Conservation (phyloP, 1,140 invertebrate species). For the Heliconius nattereri region DNA sequence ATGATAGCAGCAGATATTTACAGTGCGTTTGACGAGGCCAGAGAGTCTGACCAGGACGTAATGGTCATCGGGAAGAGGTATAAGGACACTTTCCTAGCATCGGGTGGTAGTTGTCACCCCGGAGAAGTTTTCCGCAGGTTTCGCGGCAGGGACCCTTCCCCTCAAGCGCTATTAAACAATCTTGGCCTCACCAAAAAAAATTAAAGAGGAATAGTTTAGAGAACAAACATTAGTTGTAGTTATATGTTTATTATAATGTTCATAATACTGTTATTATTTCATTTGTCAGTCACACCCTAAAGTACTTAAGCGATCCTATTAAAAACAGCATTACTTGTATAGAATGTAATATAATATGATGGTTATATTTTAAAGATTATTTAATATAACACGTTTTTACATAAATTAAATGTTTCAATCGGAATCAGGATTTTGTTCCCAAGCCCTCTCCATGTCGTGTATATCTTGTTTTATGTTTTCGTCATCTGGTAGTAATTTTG, state of each 20-base stretch:
- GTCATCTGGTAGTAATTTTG: constrained; percentile 82
- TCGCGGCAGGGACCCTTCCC: constrained; percentile 93
- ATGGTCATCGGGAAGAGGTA: constrained; percentile 86
- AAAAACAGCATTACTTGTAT: background rate
- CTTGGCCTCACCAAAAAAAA: constrained; percentile 80
- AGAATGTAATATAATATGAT: background rate
- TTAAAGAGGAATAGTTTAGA: constrained; percentile 55
- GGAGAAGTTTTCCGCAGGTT: constrained; percentile 94
- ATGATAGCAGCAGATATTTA: constrained; percentile 95
- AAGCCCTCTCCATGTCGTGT: constrained; percentile 76
- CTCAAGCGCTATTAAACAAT: constrained; percentile 88
- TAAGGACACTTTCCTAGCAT: constrained; percentile 91
- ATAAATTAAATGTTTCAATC: constrained; percentile 43
- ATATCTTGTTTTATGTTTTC: constrained; percentile 76
- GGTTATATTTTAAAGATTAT: background rate
- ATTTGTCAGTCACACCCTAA: background rate
- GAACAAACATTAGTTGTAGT: background rate
- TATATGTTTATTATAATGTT: constrained; percentile 35
- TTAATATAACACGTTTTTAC: background rate
- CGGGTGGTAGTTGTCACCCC: constrained; percentile 89
- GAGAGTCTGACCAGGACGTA: constrained; percentile 79
- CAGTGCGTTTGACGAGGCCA: constrained; percentile 89
- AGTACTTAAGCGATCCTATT: background rate
- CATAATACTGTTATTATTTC: background rate
- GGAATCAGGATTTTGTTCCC: constrained; percentile 80